These are phyloP conservation scores for Cottoperca gobio DNA, from an alignment of 2,797 vertebrate species.

Conservation along the genomic window DNA sequence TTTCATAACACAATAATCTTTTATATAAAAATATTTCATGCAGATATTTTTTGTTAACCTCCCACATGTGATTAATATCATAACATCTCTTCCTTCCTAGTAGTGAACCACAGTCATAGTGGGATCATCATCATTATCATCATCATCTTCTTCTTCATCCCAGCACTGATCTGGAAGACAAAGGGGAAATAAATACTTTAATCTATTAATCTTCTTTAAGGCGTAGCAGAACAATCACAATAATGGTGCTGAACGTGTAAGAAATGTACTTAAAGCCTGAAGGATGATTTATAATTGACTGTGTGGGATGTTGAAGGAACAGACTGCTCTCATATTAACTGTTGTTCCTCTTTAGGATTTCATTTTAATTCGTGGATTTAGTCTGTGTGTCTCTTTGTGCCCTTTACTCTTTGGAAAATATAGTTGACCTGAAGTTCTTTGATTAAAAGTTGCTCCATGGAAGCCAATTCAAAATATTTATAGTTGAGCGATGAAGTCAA, in stretches of 20 bases:
- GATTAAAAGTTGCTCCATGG: slow-evolving; percentile 26
- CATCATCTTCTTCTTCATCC: slow-evolving; percentile 9
- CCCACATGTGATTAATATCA: slow-evolving; percentile 16
- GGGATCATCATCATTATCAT: slow-evolving; percentile 30
- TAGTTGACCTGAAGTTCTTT: slow-evolving; percentile 10
- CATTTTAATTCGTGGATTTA: neutral
- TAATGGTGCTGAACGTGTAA: slow-evolving; percentile 4
- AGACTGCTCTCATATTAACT: neutral
- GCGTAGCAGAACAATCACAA: slow-evolving; percentile 6
- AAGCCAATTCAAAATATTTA: slow-evolving; percentile 27
- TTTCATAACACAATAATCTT: neutral
- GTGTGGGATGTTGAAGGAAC: slow-evolving; percentile 4
- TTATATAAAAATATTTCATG: too few species aligned
- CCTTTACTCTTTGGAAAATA: slow-evolving; percentile 8
- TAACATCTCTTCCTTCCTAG: slow-evolving; percentile 11
- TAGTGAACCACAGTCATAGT: slow-evolving; percentile 23
- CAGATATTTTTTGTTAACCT: neutral
- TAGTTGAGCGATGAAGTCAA: slow-evolving; percentile 11
- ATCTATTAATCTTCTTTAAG: slow-evolving; percentile 32
- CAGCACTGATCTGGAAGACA: neutral
- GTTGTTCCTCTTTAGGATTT: slow-evolving; percentile 8
- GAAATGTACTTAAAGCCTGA: slow-evolving; percentile 16
- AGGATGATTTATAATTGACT: slow-evolving; percentile 15
- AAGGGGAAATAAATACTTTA: too few species aligned
- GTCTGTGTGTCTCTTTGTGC: neutral